Evolutionary conservation across 1,140 invertebrate species (phyloP).

Genomic region (Holcopasites calliopsidis): DNA sequence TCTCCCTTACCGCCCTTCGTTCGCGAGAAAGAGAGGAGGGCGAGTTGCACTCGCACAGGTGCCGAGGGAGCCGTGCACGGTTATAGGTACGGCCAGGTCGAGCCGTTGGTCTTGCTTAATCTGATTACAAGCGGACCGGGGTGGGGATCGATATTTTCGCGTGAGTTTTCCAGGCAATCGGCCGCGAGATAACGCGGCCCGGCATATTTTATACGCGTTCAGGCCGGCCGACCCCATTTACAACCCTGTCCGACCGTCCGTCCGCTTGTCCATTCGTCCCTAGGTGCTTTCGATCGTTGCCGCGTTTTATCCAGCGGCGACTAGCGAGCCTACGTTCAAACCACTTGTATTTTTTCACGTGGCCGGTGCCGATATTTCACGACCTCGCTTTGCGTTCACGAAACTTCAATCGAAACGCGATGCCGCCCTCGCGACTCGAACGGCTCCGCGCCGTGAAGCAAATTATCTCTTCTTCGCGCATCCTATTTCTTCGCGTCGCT

Average conservation of each 20-base stretch:
- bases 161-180: constrained; percentile 77
- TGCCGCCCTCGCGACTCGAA: background rate
- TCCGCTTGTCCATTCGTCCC: constrained; percentile 15
- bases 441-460: too few species aligned
- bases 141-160: constrained; percentile 75
- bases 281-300: background rate
- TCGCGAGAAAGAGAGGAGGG: background rate
- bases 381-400: too few species aligned
- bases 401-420: background rate
- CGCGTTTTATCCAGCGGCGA: constrained; percentile 43
- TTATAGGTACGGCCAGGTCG: constrained; percentile 62
- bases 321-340: background rate
- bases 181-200: constrained; percentile 71
- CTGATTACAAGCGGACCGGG: constrained; percentile 65
- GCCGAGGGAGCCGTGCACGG: constrained; percentile 42
- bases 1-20: background rate
- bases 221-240: constrained; percentile 58
- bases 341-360: background rate
- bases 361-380: too few species aligned
- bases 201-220: constrained; percentile 74
- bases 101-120: constrained; percentile 68
- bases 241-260: constrained; percentile 48
- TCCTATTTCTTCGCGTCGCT: constrained; percentile 13
- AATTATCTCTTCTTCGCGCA: constrained; percentile 13
- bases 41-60: constrained; percentile 35